phyloP scores from a whole-genome alignment of 2,113 vertebrate species.

The Prolemur simus region DNA sequence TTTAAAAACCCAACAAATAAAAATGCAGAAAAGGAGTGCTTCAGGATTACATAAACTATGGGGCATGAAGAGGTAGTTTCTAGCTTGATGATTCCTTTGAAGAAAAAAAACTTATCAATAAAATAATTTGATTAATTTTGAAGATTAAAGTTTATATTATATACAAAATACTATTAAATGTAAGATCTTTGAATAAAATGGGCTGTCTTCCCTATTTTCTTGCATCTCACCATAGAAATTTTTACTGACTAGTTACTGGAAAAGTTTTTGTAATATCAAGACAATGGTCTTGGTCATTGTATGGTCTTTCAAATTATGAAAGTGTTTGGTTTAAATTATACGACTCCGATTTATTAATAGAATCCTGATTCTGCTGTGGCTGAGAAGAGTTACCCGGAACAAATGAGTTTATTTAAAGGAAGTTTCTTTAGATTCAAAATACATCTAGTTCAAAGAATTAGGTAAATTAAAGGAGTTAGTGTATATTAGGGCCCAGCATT shows the following conservation, averaged over 20 bases:
- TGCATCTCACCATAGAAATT: not conserved
- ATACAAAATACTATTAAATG: not conserved
- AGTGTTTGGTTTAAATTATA: not conserved
- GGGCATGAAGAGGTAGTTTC: fast-evolving
- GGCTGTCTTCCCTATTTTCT: not conserved
- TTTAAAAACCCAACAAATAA: not conserved
- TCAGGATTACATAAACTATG: not conserved
- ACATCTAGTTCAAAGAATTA: not conserved
- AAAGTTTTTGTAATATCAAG: not conserved
- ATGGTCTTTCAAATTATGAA: not conserved
- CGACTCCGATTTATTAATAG: not conserved
- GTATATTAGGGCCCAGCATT: not conserved
- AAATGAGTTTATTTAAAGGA: not conserved
- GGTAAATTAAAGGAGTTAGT: not conserved
- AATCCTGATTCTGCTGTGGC: not conserved
- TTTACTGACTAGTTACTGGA: not conserved
- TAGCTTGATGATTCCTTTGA: not conserved
- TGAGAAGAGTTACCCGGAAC: not conserved
- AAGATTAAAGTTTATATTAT: not conserved
- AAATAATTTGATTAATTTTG: not conserved
- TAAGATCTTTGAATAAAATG: not conserved
- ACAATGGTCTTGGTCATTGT: not conserved
- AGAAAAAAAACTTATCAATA: not conserved
- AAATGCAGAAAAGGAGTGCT: not conserved
- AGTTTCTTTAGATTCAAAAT: not conserved